Conservation (phyloP, 2,797 vertebrate species). For the Coilia nasus region DNA sequence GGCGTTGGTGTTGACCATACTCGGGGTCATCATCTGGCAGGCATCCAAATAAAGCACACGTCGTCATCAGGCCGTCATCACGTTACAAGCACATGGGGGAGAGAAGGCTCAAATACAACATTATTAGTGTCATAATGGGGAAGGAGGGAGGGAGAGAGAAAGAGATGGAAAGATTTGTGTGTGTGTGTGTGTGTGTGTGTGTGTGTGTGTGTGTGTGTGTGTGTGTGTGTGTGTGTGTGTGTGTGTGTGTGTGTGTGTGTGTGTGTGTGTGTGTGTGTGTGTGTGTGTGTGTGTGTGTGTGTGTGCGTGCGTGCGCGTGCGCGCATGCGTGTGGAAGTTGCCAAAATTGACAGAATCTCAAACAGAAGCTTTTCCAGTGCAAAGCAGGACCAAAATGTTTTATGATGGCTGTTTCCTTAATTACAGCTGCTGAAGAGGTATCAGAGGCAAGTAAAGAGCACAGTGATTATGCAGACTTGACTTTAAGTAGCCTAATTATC, state of each 20-base stretch:
- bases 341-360: neutral
- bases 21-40: conserved; percentile 79
- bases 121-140: neutral
- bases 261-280: neutral
- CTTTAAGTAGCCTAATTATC: conserved; percentile 27
- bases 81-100: conserved; percentile 24
- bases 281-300: neutral
- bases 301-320: neutral
- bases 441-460: conserved; percentile 9
- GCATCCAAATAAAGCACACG: conserved; percentile 63
- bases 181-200: neutral
- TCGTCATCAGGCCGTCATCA: neutral
- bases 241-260: neutral
- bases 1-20: conserved; percentile 72
- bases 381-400: neutral
- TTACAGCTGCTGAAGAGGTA: neutral
- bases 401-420: neutral
- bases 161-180: no score
- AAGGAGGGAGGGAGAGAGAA: neutral
- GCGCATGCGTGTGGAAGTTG: neutral
- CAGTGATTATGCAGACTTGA: conserved; percentile 24
- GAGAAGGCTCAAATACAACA: neutral
- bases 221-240: neutral
- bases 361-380: neutral
- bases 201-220: neutral